A percentile compares a stretch with the other conserved stretches of the same genome.
Evolutionary conservation across 2,113 vertebrate genomes (phyloP).

Genomic region (Balaeniceps rex): DNA sequence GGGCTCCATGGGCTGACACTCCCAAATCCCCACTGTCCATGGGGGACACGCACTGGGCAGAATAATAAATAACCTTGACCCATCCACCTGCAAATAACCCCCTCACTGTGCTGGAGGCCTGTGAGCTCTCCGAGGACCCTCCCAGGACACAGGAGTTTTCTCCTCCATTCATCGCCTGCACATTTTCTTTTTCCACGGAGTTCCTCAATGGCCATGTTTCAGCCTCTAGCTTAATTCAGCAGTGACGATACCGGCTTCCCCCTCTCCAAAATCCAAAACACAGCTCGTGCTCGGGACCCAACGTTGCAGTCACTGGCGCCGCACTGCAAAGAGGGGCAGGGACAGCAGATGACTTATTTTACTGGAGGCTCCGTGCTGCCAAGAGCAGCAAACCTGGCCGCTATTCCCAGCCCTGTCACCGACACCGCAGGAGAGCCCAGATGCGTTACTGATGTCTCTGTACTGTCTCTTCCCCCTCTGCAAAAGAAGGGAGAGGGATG

Average conservation of each 20-base stretch:
- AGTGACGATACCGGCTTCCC: no score
- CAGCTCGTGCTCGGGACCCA: not conserved
- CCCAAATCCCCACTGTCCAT: not conserved
- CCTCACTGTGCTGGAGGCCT: not conserved
- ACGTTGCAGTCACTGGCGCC: accelerated
- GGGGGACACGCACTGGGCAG: not conserved
- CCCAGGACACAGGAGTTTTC: not conserved
- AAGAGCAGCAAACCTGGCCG: not conserved
- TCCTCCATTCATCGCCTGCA: not conserved
- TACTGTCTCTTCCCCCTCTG: not conserved
- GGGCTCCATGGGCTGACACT: not conserved
- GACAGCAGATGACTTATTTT: not conserved
- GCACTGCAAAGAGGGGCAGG: not conserved
- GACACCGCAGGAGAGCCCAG: not conserved
- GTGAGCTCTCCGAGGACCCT: no score
- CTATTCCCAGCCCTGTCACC: not conserved
- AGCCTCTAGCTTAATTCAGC: not conserved
- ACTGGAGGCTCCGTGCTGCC: not conserved
- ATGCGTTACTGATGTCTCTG: not conserved
- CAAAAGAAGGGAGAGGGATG: not conserved
- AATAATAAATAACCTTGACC: not conserved
- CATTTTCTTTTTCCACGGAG: no score
- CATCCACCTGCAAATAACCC: not conserved
- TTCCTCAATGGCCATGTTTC: not conserved
- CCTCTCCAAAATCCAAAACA: not conserved